phyloP scores from a whole-genome alignment of 2,797 vertebrate genomes.

The Chaetophractus vellerosus region DNA sequence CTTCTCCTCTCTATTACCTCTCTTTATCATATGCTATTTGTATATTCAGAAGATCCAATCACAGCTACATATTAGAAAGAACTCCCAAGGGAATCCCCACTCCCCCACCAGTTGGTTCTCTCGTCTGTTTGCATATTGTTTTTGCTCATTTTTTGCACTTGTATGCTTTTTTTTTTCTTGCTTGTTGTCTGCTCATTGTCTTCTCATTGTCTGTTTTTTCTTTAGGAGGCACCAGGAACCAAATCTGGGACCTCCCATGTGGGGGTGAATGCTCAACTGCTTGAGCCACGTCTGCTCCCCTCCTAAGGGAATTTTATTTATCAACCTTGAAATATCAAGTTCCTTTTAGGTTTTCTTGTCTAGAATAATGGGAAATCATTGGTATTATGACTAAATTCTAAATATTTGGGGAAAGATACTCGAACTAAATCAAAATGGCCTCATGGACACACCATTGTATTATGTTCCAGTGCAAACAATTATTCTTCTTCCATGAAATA shows the following conservation, averaged over 20 bases:
- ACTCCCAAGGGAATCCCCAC: background rate
- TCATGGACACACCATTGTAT: background rate
- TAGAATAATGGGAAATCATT: background rate
- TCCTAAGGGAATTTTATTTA: background rate
- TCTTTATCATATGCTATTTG: background rate
- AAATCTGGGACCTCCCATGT: too few species aligned
- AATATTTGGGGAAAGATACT: constrained; percentile 49
- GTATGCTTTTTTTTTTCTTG: too few species aligned
- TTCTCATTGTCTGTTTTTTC: too few species aligned
- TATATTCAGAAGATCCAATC: background rate
- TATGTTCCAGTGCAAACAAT: background rate
- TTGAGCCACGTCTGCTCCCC: too few species aligned
- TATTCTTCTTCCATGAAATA: constrained; percentile 21
- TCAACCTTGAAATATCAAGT: background rate
- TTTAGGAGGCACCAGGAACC: too few species aligned
- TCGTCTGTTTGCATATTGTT: too few species aligned
- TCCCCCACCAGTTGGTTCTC: too few species aligned
- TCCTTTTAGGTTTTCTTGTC: background rate
- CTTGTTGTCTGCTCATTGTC: too few species aligned
- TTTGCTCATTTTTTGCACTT: too few species aligned
- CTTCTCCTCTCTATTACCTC: background rate
- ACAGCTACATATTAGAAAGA: background rate
- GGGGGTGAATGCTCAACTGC: too few species aligned
- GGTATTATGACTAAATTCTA: background rate
- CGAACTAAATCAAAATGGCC: background rate